Percentiles rank a stretch among this genome's conserved stretches.
These are phyloP conservation scores for Crepidodera aurea DNA, from an alignment of 2,888 invertebrate genomes.

Conservation along the genomic window DNA sequence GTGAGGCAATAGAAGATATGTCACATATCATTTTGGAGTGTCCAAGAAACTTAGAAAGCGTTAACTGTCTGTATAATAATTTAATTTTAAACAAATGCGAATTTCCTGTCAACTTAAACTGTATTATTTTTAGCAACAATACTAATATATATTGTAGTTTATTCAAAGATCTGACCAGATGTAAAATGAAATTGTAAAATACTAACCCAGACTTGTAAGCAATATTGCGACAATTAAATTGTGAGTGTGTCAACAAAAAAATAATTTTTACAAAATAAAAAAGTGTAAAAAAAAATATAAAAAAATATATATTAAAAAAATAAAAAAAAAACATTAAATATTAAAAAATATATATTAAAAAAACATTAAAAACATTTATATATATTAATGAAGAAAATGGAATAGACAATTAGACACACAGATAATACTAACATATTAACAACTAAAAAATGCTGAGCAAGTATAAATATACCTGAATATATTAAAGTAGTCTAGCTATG, in stretches of 20 bases:
- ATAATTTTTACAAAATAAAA: no score
- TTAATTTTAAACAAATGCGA: not conserved
- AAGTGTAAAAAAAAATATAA: not conserved
- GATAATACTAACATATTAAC: no score
- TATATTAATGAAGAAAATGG: no score
- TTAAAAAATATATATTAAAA: no score
- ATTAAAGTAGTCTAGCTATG: no score
- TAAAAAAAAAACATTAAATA: no score
- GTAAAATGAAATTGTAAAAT: not conserved
- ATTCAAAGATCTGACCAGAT: not conserved
- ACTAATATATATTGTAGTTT: not conserved
- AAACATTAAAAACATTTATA: no score
- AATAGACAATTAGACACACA: no score
- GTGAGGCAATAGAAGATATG: not conserved
- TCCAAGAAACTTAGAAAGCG: not conserved
- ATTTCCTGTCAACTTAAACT: not conserved
- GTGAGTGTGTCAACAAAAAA: not conserved
- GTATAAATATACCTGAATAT: no score
- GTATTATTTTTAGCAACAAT: not conserved
- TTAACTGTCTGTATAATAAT: not conserved
- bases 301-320: not conserved
- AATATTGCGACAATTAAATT: not conserved
- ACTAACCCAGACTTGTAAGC: not conserved
- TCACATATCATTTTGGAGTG: not conserved
- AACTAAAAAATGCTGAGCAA: no score